phyloP scores from a whole-genome alignment of 2,888 invertebrate species.

The Eristalis pertinax region DNA sequence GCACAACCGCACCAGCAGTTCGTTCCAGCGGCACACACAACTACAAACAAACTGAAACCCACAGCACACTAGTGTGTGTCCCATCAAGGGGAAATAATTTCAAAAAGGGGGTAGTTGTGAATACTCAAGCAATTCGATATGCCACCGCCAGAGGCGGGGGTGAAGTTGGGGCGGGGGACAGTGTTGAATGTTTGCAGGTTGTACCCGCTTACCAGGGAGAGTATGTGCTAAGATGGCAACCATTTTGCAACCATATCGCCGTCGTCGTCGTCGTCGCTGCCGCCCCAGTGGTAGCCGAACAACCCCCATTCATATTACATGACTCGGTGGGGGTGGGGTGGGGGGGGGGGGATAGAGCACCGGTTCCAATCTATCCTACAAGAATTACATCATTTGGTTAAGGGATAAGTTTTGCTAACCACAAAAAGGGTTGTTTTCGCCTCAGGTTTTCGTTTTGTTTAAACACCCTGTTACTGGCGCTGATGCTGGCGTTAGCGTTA shows the following conservation, averaged over 20 bases:
- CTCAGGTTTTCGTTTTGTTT: not conserved
- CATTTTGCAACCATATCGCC: conserved; percentile 50
- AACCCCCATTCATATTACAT: conserved; percentile 50
- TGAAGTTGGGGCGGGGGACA: not conserved
- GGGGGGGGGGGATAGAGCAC: not conserved
- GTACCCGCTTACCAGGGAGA: conserved; percentile 39
- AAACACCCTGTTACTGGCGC: conserved; percentile 28
- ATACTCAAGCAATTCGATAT: conserved; percentile 54
- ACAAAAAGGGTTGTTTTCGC: conserved; percentile 43
- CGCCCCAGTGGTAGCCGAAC: conserved; percentile 3
- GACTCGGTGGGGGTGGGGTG: not conserved
- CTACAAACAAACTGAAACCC: conserved; percentile 4
- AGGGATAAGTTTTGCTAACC: conserved; percentile 41
- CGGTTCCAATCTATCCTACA: conserved; percentile 25
- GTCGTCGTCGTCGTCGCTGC: too few relatives aligned
- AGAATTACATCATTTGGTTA: conserved; percentile 49
- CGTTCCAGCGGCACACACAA: too few relatives aligned
- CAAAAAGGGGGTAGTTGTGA: conserved; percentile 54
- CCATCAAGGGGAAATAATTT: conserved; percentile 53
- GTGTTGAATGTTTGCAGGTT: conserved; percentile 59
- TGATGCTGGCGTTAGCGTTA: not conserved
- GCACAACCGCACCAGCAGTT: conserved; percentile 64
- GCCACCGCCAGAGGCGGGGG: not conserved
- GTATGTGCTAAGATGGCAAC: conserved; percentile 65
- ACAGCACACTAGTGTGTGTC: conserved; percentile 19